Conservation (phyloP, 2,797 vertebrate genomes). For the Cheirogaleus major region DNA sequence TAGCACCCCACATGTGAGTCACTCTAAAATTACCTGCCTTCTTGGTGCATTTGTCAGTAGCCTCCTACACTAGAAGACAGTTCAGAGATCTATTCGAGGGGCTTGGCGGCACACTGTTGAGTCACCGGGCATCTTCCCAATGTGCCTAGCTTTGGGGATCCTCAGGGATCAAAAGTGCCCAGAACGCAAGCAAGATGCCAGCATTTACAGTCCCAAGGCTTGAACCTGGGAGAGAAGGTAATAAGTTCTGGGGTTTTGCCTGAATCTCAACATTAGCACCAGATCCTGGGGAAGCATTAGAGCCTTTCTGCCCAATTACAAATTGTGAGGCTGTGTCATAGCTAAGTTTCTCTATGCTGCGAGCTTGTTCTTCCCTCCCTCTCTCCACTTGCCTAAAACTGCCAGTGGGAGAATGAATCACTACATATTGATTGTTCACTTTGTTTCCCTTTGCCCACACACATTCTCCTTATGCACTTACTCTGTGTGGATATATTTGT, state of each 20-base stretch:
- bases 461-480: background rate
- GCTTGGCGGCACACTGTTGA: rapidly evolving
- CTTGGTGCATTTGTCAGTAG: background rate
- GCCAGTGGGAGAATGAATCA: background rate
- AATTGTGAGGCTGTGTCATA: background rate
- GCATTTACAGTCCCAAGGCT: background rate
- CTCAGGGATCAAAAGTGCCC: background rate
- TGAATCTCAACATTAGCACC: background rate
- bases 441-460: background rate
- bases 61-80: background rate
- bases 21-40: background rate
- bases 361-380: background rate
- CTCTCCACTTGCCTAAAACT: background rate
- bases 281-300: background rate
- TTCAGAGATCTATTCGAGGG: background rate
- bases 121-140: background rate
- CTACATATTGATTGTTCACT: background rate
- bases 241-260: background rate
- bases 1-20: no score
- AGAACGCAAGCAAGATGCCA: background rate
- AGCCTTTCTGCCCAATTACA: background rate
- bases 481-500: background rate
- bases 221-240: background rate
- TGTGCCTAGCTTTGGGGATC: background rate
- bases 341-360: background rate